Base-by-base conservation (phyloP, 2,113 vertebrate species). In the Tiliqua scincoides region DNA sequence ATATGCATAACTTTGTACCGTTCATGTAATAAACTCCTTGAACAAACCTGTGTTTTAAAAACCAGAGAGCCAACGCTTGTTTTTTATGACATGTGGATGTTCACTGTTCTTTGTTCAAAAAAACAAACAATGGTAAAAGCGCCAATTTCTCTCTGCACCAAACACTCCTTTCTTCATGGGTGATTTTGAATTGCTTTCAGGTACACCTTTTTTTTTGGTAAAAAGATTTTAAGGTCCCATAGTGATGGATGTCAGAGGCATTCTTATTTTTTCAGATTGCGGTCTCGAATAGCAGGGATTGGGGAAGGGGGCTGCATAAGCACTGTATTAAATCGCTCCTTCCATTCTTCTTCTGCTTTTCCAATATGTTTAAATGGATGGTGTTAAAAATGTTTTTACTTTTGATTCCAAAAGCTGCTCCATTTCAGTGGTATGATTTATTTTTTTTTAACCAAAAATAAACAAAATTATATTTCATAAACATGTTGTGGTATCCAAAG, bases 401-500 rank as follows among this genome's bases (percentile, higher is more conserved):
- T 89, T 59, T 57, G 79, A 59, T 90, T 92, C 82, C 15, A 65
- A 0, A 20, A 0, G 82, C 84, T 88, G 92, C 68, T 94, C 95
- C 94, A 25, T 0, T 74, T 91, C 18, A 21, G 85, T 1, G 11
- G 87, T 89, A 91, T 62, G 52, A 87, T 96, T 73, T 94, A 92
- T 96, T 95, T 96, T 96, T 96, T 96, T 94, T 94, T 94, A 85
- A 63, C 85, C 40, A 81, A 54, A 74, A 65, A 92, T 91, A 94
- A 95, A 95, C 95, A 97, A 97, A 94, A 95, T 90, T 96, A 92
- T 96, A 91, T 97, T 97, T 97, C 93, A 87, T 94, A 96, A 81
- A 72, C 4, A 40, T 18, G 70, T 43, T 73, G 87, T 52, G 62
- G 90, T 86, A 35, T 85, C 70, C 48, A 21, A 77, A 17, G 4